Conservation (phyloP, 1,140 invertebrate genomes). For the Piezodorus guildinii region DNA sequence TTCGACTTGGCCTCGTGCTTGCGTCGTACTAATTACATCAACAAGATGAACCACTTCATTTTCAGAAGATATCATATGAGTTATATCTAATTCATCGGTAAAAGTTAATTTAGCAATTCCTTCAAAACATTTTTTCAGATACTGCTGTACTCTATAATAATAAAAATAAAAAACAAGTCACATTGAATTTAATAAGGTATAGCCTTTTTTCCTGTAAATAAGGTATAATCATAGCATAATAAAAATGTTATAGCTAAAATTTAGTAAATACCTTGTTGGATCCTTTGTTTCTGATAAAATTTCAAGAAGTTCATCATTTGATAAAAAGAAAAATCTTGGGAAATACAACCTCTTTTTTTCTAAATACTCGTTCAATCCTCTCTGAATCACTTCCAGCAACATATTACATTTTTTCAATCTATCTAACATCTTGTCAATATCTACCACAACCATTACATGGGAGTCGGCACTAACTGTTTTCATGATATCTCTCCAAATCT, state of each 20-base stretch:
- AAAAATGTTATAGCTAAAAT: neutral
- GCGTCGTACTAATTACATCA: conserved; percentile 70
- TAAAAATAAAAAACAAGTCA: neutral
- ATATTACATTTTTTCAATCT: conserved; percentile 79
- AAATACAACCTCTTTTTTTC: conserved; percentile 93
- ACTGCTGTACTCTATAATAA: conserved; percentile 74
- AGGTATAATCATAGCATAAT: neutral
- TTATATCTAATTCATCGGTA: conserved; percentile 74
- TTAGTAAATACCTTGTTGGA: conserved; percentile 58
- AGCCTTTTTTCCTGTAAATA: no score
- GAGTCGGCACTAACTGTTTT: conserved; percentile 65
- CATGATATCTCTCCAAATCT: conserved; percentile 91
- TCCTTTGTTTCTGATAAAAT: conserved; percentile 95
- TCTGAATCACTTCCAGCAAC: conserved; percentile 77
- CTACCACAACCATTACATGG: conserved; percentile 70
- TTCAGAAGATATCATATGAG: conserved; percentile 80
- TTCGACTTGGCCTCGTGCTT: conserved; percentile 89
- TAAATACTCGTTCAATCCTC: conserved; percentile 86
- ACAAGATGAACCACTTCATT: conserved; percentile 69
- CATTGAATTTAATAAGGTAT: no score
- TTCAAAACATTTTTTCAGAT: conserved; percentile 94
- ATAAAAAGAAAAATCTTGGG: conserved; percentile 93
- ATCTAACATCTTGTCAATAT: conserved; percentile 89
- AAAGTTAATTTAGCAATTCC: conserved; percentile 80
- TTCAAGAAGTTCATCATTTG: conserved; percentile 91